Percentiles rank a stretch among this genome's conserved stretches.
These are phyloP conservation scores for Galaxea fascicularis DNA, from an alignment of 92 coral and sea anemone species.

Conservation along the genomic window DNA sequence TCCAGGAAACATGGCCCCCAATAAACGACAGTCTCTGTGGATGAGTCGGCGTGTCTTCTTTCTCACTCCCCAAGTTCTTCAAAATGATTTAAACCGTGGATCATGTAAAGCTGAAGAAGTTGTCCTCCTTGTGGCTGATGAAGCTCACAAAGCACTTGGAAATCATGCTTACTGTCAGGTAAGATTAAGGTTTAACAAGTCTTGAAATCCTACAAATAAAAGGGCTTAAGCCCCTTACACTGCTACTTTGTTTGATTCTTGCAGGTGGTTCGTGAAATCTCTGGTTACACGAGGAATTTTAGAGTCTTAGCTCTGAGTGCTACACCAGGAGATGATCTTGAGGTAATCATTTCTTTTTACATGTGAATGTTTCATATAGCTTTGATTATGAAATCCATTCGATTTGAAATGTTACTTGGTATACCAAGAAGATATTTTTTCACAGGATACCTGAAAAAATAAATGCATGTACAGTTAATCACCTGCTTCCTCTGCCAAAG, in stretches of 20 bases:
- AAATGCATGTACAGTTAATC: too few species aligned
- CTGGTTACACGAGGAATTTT: conserved; percentile 84
- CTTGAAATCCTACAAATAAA: background rate
- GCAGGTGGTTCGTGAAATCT: conserved; percentile 88
- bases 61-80: conserved; percentile 96
- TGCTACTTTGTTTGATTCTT: background rate
- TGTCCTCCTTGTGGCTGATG: conserved; percentile 93
- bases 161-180: conserved; percentile 98
- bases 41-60: conserved; percentile 84
- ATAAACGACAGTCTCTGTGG: conserved; percentile 88
- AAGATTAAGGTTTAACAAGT: background rate
- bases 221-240: background rate
- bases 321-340: conserved; percentile 95
- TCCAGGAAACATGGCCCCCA: conserved; percentile 91
- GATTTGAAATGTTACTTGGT: too few species aligned
- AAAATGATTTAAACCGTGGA: conserved; percentile 92
- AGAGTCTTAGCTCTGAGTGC: conserved; percentile 96
- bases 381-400: too few species aligned
- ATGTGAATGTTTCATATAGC: background rate
- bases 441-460: too few species aligned
- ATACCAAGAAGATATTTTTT: too few species aligned
- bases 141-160: conserved; percentile 99
- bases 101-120: conserved; percentile 90
- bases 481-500: too few species aligned
- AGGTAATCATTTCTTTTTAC: conserved; percentile 49